Base-by-base conservation (phyloP, 1,140 invertebrate species). In the Pseudomyrmex cubaensis region DNA sequence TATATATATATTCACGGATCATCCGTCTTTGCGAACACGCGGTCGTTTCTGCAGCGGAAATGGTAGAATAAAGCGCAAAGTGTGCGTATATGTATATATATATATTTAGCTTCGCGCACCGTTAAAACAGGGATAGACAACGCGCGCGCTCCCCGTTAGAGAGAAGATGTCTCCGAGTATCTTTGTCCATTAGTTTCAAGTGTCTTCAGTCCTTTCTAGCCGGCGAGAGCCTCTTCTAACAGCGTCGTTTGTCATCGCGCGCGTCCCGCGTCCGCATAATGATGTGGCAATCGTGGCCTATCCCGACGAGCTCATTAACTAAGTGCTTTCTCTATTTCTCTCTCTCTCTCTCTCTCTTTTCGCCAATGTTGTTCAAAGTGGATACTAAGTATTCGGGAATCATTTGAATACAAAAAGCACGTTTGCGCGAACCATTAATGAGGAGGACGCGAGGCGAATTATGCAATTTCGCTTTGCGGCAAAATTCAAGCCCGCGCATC, bases 221-320 rank as follows among this genome's bases (percentile, higher is more conserved):
- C 7, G 10, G 9, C 15, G 46, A 25, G 48, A 80, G 15, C n/a
- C n/a, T n/a, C 10, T 25, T 50, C 46, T 35, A 70, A 50, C 25
- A 25, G 1, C 20, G 12, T 52, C 35, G 20, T 72, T 59, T 46
- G 57, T 72, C 76, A 50, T 72, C 15, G 15, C 44, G 52, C 15
- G 54, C n/a, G 64, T 61, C 48, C 35, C 35, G 35, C 22, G 54
- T 2, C 52, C 1, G 66, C 44, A 35, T 25, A 61, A 35, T 48
- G 35, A 50, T 9, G 54, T 61, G n/a, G 12, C 54, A 70, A 56
- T 78, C 50, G 13, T 13, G 44, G 10, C 35, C 35, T 57, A 69
- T 57, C 54, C 76, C 20, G 44, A 72, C 67, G 25, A 80, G 56
- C 66, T 80, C 54, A 80, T 80, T 59, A 78, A 78, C 64, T 48